Evolutionary conservation across 2,888 invertebrate genomes (phyloP).

Genomic region (Luperina testacea): DNA sequence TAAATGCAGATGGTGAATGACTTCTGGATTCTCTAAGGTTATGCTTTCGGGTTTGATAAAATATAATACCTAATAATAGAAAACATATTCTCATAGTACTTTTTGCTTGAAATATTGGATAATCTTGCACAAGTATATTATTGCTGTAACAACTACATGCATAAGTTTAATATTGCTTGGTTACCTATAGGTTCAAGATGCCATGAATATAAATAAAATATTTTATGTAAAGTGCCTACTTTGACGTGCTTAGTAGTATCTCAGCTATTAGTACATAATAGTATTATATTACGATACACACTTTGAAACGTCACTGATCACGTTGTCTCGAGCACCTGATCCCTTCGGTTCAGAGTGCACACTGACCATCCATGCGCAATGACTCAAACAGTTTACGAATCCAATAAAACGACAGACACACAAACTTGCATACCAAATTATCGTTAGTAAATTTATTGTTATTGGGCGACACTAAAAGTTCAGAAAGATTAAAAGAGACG

Average conservation of each 20-base stretch:
- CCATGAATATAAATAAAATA: constrained; percentile 25
- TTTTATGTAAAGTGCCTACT: constrained; percentile 21
- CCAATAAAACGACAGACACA: constrained; percentile 51
- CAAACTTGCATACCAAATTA: constrained; percentile 33
- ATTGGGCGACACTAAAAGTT: constrained; percentile 44
- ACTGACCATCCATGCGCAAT: constrained; percentile 13
- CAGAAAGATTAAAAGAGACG: constrained; percentile 41
- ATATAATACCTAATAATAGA: background rate
- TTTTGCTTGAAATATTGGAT: background rate
- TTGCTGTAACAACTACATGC: background rate
- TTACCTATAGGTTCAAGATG: background rate
- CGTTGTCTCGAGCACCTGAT: constrained; percentile 27
- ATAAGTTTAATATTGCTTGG: background rate
- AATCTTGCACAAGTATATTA: background rate
- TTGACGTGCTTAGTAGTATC: constrained; percentile 12
- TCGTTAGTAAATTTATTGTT: constrained; percentile 55
- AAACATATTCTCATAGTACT: background rate
- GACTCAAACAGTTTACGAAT: constrained; percentile 50
- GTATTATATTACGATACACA: constrained; percentile 30
- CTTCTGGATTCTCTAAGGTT: constrained; percentile 10
- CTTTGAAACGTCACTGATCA: constrained; percentile 36
- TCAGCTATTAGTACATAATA: constrained; percentile 12
- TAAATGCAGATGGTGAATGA: constrained; percentile 13
- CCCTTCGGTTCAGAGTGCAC: constrained; percentile 33
- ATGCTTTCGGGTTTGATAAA: background rate